Evolutionary conservation across 2,113 vertebrate species (phyloP).

Genomic region (Triplophysa rosa): DNA sequence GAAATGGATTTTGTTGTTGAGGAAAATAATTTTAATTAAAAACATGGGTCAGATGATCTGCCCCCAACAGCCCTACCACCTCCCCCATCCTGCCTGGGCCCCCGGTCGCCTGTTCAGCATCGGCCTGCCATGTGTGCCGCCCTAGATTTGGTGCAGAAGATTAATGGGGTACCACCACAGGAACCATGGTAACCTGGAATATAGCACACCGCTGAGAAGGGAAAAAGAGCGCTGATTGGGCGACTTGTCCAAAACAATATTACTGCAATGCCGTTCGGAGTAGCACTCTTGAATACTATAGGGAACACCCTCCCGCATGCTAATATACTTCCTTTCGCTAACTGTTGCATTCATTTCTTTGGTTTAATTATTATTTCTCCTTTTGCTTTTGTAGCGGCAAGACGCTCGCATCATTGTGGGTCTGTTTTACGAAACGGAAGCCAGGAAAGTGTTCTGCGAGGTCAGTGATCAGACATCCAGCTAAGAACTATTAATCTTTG

Average conservation of each 20-base stretch:
- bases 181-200: conserved; percentile 62
- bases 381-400: conserved; percentile 77
- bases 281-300: conserved; percentile 9
- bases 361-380: neutral
- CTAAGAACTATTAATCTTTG: conserved; percentile 36
- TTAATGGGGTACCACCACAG: conserved; percentile 59
- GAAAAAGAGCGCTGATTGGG: conserved; percentile 26
- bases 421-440: conserved; percentile 95
- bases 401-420: conserved; percentile 95
- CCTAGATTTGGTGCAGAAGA: conserved; percentile 62
- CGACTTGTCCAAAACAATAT: neutral
- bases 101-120: conserved; percentile 29
- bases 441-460: conserved; percentile 95
- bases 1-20: conserved; percentile 4
- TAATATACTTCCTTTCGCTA: neutral
- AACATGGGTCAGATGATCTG: conserved; percentile 29
- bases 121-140: conserved; percentile 39
- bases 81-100: neutral
- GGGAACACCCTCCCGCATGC: neutral
- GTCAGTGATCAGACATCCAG: conserved; percentile 66
- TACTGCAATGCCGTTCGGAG: conserved; percentile 1
- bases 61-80: neutral
- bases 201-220: conserved; percentile 39
- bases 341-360: conserved; percentile 24
- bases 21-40: conserved; percentile 45